phyloP scores from a whole-genome alignment of 2,797 vertebrate species.

The Nyctibius grandis region DNA sequence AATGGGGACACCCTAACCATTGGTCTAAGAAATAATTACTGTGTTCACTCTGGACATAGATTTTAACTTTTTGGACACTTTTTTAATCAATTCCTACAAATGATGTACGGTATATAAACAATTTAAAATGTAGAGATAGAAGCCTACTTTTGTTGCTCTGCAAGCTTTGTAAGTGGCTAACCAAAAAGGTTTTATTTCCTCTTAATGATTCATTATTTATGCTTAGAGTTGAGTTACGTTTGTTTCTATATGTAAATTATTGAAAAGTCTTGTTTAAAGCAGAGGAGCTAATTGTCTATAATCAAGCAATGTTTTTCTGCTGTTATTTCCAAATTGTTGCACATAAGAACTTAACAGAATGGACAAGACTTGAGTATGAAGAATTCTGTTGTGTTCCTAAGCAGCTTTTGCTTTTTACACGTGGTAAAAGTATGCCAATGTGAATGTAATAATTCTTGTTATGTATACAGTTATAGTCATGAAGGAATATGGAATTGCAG shows the following conservation, averaged over 20 bases:
- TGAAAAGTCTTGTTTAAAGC: background rate
- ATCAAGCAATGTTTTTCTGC: background rate
- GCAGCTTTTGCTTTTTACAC: background rate
- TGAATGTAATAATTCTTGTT: background rate
- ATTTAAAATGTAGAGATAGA: background rate
- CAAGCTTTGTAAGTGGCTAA: background rate
- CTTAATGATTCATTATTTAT: slow-evolving; percentile 37
- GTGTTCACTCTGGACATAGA: background rate
- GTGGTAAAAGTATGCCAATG: background rate
- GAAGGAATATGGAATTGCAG: background rate
- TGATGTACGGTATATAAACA: background rate
- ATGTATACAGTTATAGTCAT: background rate
- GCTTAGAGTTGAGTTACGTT: background rate
- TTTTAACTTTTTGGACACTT: background rate
- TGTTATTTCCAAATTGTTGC: background rate
- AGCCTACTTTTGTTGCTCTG: background rate
- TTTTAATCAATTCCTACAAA: background rate
- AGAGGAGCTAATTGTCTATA: background rate
- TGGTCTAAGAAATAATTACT: background rate
- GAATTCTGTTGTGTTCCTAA: background rate
- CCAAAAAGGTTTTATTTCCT: background rate
- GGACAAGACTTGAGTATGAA: background rate
- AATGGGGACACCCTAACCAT: fast-evolving
- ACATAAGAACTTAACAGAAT: background rate
- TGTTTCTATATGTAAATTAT: slow-evolving; percentile 32